Evolutionary conservation across 2,888 invertebrate species (phyloP), one percentile per base, ranked within the genome.

Genomic region (Lepidonotus clava): DNA sequence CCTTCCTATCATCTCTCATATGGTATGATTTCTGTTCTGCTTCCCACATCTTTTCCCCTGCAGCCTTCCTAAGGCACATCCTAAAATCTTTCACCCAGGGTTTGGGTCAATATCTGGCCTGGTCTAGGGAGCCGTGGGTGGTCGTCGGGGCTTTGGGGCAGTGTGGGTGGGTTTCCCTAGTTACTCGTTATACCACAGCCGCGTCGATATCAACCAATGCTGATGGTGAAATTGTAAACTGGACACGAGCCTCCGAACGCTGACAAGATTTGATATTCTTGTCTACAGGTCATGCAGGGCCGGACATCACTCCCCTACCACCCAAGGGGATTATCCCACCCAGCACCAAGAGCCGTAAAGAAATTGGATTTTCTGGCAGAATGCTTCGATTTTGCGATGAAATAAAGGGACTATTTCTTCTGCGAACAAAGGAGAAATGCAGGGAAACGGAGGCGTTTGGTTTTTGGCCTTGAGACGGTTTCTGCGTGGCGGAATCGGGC

Each of bases 221-320:
- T 61, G 61, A 28, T n/a, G 61, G 61, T 61, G 61, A 61, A 61
- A 61, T 61, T n/a, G 61, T 61, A 61, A 61, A 61, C 61, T 61
- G 61, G 61, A 61, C 61, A n/a, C 24, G n/a, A 61, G 61, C 11
- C 61, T 11, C 61, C 61, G 28, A 61, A 24, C 28, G 61, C 61
- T 28, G 61, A 61, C 61, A 61, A 32, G 14, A 61, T 61, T 61
- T 61, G 28, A 61, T 61, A 61, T 61, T 61, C 8, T 2, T 18
- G 61, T 5, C n/a, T n/a, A 4, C 14, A 5, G 61, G 61, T 24
- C 61, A 32, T 61, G n/a, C 46, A 24, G 61, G 28, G 24, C 61
- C 61, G 61, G 61, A 61, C 61, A 61, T 28, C 61, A 61, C 28
- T 11, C 61, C n/a, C 21, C 24, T 6, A 6, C 18, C 46, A 6